Base-by-base conservation (phyloP, 1,140 invertebrate genomes). In the Ostrea denselamellosa region DNA sequence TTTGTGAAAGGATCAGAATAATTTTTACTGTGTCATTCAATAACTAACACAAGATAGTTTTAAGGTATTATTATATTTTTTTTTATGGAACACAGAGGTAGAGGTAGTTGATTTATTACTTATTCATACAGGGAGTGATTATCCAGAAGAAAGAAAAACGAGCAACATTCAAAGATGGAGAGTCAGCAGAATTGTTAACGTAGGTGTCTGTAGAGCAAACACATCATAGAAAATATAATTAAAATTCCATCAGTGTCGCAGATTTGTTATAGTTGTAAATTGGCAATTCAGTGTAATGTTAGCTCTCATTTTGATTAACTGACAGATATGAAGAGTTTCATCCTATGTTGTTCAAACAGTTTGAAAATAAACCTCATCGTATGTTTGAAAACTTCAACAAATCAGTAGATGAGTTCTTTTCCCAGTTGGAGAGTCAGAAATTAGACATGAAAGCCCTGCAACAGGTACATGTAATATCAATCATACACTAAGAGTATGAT, bases 391-490 rank as follows among this genome's bases (percentile, higher is more conserved):
- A 96, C 0, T 99, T 99, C 93, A 97, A 98, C 95, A 95, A 96
- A 91, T 97, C 98, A 34, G 97, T 99, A 1, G 99, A 99, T 96
- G 98, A 99, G 93, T 99, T 98, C 95, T 99, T 97, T 95, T 99
- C 98, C 0, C 97, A 97, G 86, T 95, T 99, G 92, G 99, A 99
- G 95, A 97, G 97, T 85, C 99, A 99, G 95, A 99, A 99, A 94
- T 96, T 99, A 91, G 98, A 99, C 94, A 95, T 99, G 87, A 98
- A 98, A 95, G 97, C 97, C 4, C 94, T 99, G 0, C 97, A 98
- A 93, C 97, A 98, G 94, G 96, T 96, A 92, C n/a, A n/a, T n/a
- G n/a, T n/a, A n/a, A n/a, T n/a, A n/a, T n/a, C n/a, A n/a, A n/a
- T n/a, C n/a, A n/a, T n/a, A n/a, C n/a, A n/a, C n/a, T n/a, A n/a